phyloP scores from a whole-genome alignment of 2,797 vertebrate species.

The Dendrocincla tyrannina region DNA sequence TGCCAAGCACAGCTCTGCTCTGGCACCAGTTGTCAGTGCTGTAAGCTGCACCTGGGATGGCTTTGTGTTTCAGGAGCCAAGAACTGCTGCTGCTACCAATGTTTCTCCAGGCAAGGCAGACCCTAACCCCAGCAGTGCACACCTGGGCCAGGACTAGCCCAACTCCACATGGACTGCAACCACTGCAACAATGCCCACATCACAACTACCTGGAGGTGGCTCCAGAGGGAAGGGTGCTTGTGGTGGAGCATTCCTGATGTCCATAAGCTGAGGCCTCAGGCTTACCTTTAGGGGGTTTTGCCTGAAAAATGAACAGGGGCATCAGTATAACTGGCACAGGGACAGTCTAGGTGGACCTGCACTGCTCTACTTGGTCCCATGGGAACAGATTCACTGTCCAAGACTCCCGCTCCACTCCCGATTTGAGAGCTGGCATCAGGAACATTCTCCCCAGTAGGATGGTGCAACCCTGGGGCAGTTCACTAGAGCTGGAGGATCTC shows the following conservation, averaged over 20 bases:
- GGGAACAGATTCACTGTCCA: no score
- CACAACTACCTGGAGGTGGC: not conserved
- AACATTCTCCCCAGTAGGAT: rapidly evolving
- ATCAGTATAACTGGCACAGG: not conserved
- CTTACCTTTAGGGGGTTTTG: slow-evolving; percentile 68
- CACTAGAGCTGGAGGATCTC: not conserved
- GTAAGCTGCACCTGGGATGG: not conserved
- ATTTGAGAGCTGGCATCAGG: no score
- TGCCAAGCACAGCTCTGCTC: not conserved
- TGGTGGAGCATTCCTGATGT: rapidly evolving
- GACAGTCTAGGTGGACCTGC: rapidly evolving
- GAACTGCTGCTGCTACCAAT: not conserved
- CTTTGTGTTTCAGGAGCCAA: not conserved
- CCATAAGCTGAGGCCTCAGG: not conserved
- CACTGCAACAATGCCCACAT: rapidly evolving
- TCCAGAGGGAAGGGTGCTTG: not conserved
- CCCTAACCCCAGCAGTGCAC: not conserved
- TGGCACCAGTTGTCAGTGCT: rapidly evolving
- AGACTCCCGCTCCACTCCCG: not conserved
- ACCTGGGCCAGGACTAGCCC: not conserved
- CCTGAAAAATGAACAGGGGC: slow-evolving; percentile 33
- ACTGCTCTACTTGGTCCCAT: not conserved
- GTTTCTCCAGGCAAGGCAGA: not conserved
- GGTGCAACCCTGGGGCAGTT: not conserved
- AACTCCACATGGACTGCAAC: not conserved